Base-by-base conservation (phyloP, 2,113 vertebrate genomes). In the Mustelus asterias region DNA sequence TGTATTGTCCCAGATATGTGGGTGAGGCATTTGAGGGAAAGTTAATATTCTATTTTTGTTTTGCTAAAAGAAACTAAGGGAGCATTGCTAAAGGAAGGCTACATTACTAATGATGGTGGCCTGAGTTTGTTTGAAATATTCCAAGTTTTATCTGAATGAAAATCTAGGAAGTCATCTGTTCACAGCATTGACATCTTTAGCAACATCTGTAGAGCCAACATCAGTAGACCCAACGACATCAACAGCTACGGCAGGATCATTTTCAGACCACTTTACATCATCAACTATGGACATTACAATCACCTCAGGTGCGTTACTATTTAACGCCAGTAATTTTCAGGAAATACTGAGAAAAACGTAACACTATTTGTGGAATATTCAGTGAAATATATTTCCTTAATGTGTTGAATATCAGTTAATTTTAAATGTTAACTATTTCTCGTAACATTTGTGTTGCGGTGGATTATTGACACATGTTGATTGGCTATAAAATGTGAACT, bases 401-500 rank as follows among this genome's bases (percentile, higher is more conserved):
- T 44, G 13, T 95, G 41, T 95, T 95, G 5, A 95, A 76, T 72
- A 95, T 72, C 37, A 54, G 26, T 54, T 95, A 44, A 72, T 33
- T 48, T 90, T 94, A 70, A 48, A 44, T 94, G 20, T 33, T 70
- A 70, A 90, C 48, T 90, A 16, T 90, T 94, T 70, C 44, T 70
- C 7, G 20, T 94, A 94, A 26, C 1, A 41, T 94, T 94, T 76
- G 0, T 33, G 26, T 90, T 90, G 48, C 26, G 29, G 26, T 60
- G 10, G 83, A 63, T 94, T 69, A 69, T 33, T 3, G 60, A 22
- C 20, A 33, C 14, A 24, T 72, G 67, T 5, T 76, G 41, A 54
- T 6, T 10, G 16, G 93, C 93, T 72, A 72, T 95, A 72, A 95
- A 95, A 70, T 70, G 94, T 72, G 94, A 95, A 95, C 94, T 95